Conservation (phyloP, 2,888 invertebrate species). For the Acrobeloides nanus region DNA sequence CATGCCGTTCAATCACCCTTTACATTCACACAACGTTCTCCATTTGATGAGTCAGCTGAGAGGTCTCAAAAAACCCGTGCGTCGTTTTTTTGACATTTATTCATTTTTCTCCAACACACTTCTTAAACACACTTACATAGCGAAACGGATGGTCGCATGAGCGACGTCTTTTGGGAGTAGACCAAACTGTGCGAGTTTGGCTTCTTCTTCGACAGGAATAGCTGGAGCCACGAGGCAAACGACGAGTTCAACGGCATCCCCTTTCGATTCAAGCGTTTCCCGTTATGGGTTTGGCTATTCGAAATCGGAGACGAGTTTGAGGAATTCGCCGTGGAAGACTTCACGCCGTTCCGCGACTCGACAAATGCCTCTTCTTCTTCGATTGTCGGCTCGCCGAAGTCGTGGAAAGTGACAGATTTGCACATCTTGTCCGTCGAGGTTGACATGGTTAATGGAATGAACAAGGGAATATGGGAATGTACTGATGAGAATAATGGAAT, state of each 20-base stretch:
- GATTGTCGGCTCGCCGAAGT: conserved; percentile 31
- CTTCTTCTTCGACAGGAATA: conserved; percentile 28
- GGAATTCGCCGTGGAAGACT: not conserved
- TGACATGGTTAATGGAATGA: conserved; percentile 7
- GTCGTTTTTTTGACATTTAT: no score
- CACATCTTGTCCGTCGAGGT: no score
- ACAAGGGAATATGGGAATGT: not conserved
- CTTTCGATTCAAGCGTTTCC: conserved; percentile 9
- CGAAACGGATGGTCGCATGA: conserved; percentile 44
- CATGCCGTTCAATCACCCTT: no score
- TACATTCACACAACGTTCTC: no score
- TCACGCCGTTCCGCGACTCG: not conserved
- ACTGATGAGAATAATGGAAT: no score
- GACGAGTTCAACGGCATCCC: conserved; percentile 24
- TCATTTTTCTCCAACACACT: no score
- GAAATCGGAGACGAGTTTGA: not conserved
- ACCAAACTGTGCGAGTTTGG: conserved; percentile 9
- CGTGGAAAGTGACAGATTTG: conserved; percentile 47
- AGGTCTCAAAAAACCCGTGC: no score
- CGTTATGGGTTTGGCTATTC: conserved; percentile 3
- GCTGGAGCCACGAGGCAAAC: conserved; percentile 30
- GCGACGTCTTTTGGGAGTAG: no score
- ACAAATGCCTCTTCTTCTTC: conserved; percentile 3
- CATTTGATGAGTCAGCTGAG: no score
- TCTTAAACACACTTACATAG: conserved; percentile 47